Evolutionary conservation across 30 jellyfish, hydroid and myxozoan species (phyloP).

Genomic region (Aurelia coerulea): DNA sequence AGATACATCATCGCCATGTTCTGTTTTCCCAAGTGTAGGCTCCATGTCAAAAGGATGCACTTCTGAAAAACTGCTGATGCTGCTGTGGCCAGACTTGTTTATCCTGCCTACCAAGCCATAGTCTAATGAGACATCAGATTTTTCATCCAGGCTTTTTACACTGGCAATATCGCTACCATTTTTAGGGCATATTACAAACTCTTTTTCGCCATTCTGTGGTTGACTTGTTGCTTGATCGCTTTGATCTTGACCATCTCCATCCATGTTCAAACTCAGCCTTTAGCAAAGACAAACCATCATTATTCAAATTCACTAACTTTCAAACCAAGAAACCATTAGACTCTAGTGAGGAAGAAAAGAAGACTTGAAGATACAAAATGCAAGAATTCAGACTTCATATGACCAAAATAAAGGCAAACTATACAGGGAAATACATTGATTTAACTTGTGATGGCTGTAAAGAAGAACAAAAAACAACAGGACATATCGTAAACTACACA

Average conservation of each 20-base stretch:
- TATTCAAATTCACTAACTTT: too few relatives aligned
- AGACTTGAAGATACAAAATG: too few relatives aligned
- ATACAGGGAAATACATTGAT: too few relatives aligned
- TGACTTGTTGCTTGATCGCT: neutral
- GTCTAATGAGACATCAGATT: conserved; percentile 60
- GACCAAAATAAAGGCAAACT: too few relatives aligned
- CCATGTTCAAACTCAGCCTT: neutral
- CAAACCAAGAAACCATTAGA: too few relatives aligned
- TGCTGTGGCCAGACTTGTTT: conserved; percentile 68
- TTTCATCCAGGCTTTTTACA: conserved; percentile 67
- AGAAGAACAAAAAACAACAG: too few relatives aligned
- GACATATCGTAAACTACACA: too few relatives aligned
- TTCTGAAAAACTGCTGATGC: conserved; percentile 83
- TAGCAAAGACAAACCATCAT: too few relatives aligned
- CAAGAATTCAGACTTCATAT: too few relatives aligned
- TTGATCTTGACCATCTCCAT: conserved; percentile 14
- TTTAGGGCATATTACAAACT: conserved; percentile 41
- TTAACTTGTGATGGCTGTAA: too few relatives aligned
- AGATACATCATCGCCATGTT: conserved; percentile 81
- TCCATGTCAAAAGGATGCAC: conserved; percentile 71
- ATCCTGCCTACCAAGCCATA: conserved; percentile 44
- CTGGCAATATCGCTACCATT: conserved; percentile 77
- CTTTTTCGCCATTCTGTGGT: conserved; percentile 37
- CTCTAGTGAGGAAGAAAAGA: too few relatives aligned
- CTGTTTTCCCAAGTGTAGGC: conserved; percentile 84